Percentiles rank a stretch among this genome's conserved stretches.
Conservation (phyloP, 2,888 invertebrate genomes). For the Didymodactylos carnosus region DNA sequence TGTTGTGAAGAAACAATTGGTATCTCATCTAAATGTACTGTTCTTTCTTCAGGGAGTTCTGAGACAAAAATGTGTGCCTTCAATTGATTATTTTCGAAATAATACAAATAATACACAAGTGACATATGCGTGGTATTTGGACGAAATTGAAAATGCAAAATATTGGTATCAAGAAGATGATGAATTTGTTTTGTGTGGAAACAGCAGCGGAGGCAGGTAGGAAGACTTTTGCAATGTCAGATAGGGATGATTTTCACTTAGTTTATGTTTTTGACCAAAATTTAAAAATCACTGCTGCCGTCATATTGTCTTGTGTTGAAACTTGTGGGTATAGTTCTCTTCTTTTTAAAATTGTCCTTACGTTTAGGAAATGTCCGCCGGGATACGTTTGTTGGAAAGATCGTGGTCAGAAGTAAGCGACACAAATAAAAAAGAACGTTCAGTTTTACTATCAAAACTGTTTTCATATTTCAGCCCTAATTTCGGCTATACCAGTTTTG, state of each 20-base stretch:
- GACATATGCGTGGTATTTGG: neutral
- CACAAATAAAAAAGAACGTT: no score
- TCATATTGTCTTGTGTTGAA: no score
- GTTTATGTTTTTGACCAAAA: no score
- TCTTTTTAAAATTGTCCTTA: no score
- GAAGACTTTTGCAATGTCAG: no score
- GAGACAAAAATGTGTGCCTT: conserved; percentile 10
- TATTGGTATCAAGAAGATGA: neutral
- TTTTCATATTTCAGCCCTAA: no score
- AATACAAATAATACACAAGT: neutral
- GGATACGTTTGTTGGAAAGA: neutral
- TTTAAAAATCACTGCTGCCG: no score
- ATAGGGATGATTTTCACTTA: no score
- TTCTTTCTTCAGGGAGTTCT: conserved; percentile 6
- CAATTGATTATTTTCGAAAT: neutral
- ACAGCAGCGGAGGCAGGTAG: neutral
- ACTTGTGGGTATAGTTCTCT: no score
- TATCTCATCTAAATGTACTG: no score
- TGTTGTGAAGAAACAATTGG: no score
- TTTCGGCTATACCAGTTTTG: conserved; percentile 7
- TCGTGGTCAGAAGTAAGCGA: neutral
- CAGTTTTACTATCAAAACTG: neutral
- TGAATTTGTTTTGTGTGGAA: neutral
- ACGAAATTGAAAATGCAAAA: neutral
- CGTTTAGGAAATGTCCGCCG: neutral